Percentiles rank a stretch among this genome's conserved stretches.
These are phyloP conservation scores for Disparrhopalites patrizii DNA, from an alignment of 2,888 invertebrate species.

Conservation along the genomic window DNA sequence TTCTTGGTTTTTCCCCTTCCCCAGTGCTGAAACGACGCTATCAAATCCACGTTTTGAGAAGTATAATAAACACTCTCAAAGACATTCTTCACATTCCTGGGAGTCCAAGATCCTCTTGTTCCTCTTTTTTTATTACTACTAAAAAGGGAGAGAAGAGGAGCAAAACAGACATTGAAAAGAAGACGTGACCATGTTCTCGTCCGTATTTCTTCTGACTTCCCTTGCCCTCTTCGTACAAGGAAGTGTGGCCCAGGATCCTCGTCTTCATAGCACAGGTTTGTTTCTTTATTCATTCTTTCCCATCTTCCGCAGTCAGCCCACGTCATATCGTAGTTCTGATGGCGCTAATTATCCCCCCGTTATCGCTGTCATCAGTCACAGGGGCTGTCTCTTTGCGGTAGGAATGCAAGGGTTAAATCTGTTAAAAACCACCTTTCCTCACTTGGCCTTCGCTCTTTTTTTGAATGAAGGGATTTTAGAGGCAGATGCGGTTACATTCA, in stretches of 20 bases:
- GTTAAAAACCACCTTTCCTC: no score
- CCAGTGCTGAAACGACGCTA: no score
- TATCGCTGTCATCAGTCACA: no score
- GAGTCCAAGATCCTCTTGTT: background rate
- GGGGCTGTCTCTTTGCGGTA: no score
- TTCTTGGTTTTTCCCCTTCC: no score
- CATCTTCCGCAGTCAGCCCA: background rate
- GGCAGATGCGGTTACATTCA: no score
- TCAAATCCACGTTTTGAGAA: background rate
- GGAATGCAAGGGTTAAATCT: no score
- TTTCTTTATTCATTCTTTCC: background rate
- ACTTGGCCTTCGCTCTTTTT: no score
- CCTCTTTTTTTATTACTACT: background rate
- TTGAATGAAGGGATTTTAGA: no score
- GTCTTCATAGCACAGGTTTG: conserved; percentile 31
- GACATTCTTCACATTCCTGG: background rate
- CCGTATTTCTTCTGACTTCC: conserved; percentile 36
- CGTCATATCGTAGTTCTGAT: background rate
- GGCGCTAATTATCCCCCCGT: background rate
- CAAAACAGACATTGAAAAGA: background rate
- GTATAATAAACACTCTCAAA: background rate
- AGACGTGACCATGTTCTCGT: conserved; percentile 7
- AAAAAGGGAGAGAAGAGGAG: background rate
- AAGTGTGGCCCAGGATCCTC: no score
- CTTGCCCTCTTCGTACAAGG: conserved; percentile 39